Conservation (phyloP, 2,113 vertebrate genomes). For the Phodopus roborovskii region DNA sequence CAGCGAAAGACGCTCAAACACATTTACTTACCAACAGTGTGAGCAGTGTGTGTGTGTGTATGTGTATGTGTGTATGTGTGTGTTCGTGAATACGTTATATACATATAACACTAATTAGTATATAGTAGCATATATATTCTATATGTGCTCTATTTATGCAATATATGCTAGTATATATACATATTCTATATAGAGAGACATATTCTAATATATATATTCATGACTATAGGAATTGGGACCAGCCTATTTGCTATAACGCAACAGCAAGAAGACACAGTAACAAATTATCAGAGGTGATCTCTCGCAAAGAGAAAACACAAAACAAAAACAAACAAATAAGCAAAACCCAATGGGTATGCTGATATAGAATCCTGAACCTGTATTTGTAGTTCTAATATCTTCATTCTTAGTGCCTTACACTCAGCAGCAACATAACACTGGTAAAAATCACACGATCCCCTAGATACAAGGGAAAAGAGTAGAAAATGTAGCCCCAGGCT, state of each 20-base stretch:
- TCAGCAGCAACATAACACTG: background rate
- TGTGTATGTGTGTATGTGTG: background rate
- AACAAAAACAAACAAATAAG: background rate
- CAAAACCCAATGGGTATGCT: background rate
- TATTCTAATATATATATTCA: background rate
- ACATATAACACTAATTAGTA: background rate
- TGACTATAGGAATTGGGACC: background rate
- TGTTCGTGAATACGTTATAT: background rate
- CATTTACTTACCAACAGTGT: background rate
- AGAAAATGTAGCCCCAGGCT: background rate
- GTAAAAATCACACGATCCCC: background rate
- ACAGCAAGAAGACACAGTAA: background rate
- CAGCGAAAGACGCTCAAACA: background rate
- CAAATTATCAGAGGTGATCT: conserved; percentile 2
- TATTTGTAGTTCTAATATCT: background rate
- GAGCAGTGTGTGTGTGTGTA: background rate
- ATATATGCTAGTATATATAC: background rate
- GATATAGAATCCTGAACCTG: background rate
- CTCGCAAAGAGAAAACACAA: background rate
- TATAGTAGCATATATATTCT: background rate
- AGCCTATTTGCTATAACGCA: background rate
- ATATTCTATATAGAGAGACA: no score
- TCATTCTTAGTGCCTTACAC: background rate
- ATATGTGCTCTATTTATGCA: background rate
- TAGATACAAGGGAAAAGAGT: background rate